Base-by-base conservation (phyloP, 2,888 invertebrate genomes). In the Drosophila basisetae region DNA sequence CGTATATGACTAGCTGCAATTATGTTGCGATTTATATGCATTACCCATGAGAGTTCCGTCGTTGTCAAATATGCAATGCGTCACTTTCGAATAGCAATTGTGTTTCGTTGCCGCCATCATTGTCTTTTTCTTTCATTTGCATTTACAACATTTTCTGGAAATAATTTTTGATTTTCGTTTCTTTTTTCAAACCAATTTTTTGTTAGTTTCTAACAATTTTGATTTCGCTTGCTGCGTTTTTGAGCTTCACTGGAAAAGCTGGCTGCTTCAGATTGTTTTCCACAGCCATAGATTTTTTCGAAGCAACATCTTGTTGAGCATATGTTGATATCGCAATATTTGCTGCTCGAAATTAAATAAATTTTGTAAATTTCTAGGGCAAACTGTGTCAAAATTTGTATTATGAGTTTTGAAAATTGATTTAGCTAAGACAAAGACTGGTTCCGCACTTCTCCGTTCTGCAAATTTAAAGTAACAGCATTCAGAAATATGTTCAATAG, bases 11-110 rank as follows among this genome's bases (percentile, higher is more conserved):
- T 10, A 22, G 3, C 5, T 13, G 43, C 0, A 50, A 25, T 35
- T 62, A 35, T 16, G 1, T 1, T 0, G 1, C 0, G 4, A 18
- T 22, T 1, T 0, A 2, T 2, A 11, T 13, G 9, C 10, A 6
- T 59, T 63, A 89, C 85, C 80, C 75, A 86, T 70, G 9, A 86
- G 28, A 0, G 84, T 88, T 30, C 85, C 85, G 77, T 86, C 85
- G 30, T 71, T 73, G 64, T 86, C 85, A 7, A 86, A 90, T 22
- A 86, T 84, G 64, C 76, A 68, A 18, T 86, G 85, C 2, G 83
- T 74, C 43, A 90, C 79, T 10, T 13, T 41, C 1, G 28, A 47
- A 4, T 50, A 33, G 4, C 22, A 6, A 16, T 54, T 33, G 0
- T 3, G 0, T 1, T 30, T 11, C 0, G 16, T 10, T 18, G 31